Conservation (phyloP, 2,888 invertebrate genomes). For the Sericinus montela region DNA sequence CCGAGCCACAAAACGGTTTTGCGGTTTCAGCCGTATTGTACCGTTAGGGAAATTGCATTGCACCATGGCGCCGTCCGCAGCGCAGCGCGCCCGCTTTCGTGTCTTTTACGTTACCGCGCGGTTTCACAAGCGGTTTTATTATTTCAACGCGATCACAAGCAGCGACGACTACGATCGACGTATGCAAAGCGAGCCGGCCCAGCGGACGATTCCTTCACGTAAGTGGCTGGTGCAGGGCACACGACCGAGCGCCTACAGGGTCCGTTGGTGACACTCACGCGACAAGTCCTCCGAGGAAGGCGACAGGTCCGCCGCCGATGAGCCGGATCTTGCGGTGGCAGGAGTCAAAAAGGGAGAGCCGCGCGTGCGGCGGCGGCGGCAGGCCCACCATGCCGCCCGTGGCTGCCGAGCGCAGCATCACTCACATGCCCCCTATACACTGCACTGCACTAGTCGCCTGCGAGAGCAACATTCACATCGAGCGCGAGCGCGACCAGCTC, state of each 20-base stretch:
- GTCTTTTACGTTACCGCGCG: background rate
- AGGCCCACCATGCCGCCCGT: conserved; percentile 61
- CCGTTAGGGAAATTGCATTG: conserved; percentile 21
- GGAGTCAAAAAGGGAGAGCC: conserved; percentile 84
- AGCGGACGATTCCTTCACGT: too few species aligned
- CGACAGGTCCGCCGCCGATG: conserved; percentile 83
- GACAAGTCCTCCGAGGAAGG: conserved; percentile 84
- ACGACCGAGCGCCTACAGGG: background rate
- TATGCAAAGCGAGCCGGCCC: background rate
- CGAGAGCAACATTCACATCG: background rate
- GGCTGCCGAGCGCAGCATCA: conserved; percentile 66
- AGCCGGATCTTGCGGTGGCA: conserved; percentile 86
- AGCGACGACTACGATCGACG: background rate
- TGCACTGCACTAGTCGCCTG: background rate
- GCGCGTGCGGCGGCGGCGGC: conserved; percentile 72
- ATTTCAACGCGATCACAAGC: background rate
- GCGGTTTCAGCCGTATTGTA: conserved; percentile 12
- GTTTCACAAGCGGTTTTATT: background rate
- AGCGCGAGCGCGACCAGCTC: conserved; percentile 37
- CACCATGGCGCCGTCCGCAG: background rate
- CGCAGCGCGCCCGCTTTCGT: background rate
- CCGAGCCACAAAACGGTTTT: background rate
- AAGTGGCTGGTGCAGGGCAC: background rate
- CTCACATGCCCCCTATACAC: conserved; percentile 43
- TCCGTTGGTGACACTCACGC: conserved; percentile 76